These are phyloP conservation scores for Trichogramma evanescens DNA, from an alignment of 2,888 invertebrate genomes.

Conservation along the genomic window DNA sequence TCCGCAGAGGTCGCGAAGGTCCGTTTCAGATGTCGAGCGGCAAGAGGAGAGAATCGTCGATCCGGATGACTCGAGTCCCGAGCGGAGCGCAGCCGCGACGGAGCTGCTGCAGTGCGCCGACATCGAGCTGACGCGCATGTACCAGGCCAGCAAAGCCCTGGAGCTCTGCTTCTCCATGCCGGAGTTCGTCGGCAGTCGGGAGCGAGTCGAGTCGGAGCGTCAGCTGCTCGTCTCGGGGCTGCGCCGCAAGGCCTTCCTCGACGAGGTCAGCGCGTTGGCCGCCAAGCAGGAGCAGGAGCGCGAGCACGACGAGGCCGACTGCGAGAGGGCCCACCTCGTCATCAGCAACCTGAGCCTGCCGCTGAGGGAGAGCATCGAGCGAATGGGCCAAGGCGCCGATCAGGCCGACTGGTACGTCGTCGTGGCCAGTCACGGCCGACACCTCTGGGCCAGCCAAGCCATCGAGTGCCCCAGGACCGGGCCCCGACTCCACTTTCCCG, in stretches of 20 bases:
- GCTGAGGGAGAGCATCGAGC: constrained; percentile 25
- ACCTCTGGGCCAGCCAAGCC: constrained; percentile 35
- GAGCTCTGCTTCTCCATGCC: constrained; percentile 48
- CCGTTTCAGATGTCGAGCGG: too few relatives aligned
- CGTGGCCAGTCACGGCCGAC: constrained; percentile 35
- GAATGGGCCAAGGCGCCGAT: constrained; percentile 23
- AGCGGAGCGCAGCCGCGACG: constrained; percentile 22
- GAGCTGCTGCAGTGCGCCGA: constrained; percentile 28
- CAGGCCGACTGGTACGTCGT: constrained; percentile 41
- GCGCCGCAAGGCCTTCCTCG: constrained; percentile 25
- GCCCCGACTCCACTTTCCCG: constrained; percentile 33
- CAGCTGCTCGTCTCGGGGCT: constrained; percentile 44
- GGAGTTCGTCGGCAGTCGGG: constrained; percentile 47
- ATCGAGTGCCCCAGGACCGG: constrained; percentile 29
- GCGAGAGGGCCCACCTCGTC: constrained; percentile 26
- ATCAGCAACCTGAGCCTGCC: constrained; percentile 28
- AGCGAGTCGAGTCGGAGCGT: constrained; percentile 52
- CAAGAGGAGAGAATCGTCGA: background rate
- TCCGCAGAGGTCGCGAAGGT: too few relatives aligned
- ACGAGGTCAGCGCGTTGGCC: constrained; percentile 28
- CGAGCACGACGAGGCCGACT: background rate
- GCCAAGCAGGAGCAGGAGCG: background rate
- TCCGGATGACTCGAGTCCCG: background rate
- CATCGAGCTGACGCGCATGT: constrained; percentile 31
- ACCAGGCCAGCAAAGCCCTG: constrained; percentile 49